Conservation (phyloP, 2,888 invertebrate genomes). For the Tryphoninae sp. region DNA sequence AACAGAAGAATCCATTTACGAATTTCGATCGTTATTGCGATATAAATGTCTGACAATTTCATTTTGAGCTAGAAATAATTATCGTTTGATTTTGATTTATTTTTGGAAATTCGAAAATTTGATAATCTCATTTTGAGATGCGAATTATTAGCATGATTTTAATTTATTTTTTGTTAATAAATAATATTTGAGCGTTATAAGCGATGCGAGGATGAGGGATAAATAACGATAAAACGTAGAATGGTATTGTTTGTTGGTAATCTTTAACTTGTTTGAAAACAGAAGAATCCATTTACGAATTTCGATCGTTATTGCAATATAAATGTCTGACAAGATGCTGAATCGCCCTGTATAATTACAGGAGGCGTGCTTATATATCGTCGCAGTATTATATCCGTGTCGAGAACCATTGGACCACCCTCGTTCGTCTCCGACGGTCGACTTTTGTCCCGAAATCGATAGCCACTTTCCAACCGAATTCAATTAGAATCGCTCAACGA, state of each 20-base stretch:
- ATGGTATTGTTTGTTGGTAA: not conserved
- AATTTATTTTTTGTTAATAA: too few relatives aligned
- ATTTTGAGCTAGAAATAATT: too few relatives aligned
- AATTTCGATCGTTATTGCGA: not conserved
- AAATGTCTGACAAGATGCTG: constrained; percentile 23
- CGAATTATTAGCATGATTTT: too few relatives aligned
- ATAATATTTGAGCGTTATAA: too few relatives aligned
- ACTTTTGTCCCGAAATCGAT: constrained; percentile 60
- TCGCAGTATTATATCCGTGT: constrained; percentile 27
- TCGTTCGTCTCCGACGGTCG: constrained; percentile 44
- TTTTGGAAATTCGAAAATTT: too few relatives aligned
- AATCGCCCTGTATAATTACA: constrained; percentile 43
- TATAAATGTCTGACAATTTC: constrained; percentile 1
- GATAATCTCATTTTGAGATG: too few relatives aligned
- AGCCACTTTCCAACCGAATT: constrained; percentile 60
- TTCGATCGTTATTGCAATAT: not conserved
- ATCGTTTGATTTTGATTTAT: too few relatives aligned
- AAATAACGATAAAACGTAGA: too few relatives aligned
- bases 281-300: not conserved
- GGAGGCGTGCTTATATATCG: constrained; percentile 2
- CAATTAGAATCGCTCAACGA: constrained; percentile 60
- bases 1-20: not conserved
- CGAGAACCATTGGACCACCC: constrained; percentile 32
- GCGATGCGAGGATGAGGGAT: too few relatives aligned
- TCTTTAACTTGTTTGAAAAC: not conserved